These are phyloP conservation scores for Seladonia tumulorum DNA, from an alignment of 2,888 invertebrate genomes.

Conservation along the genomic window DNA sequence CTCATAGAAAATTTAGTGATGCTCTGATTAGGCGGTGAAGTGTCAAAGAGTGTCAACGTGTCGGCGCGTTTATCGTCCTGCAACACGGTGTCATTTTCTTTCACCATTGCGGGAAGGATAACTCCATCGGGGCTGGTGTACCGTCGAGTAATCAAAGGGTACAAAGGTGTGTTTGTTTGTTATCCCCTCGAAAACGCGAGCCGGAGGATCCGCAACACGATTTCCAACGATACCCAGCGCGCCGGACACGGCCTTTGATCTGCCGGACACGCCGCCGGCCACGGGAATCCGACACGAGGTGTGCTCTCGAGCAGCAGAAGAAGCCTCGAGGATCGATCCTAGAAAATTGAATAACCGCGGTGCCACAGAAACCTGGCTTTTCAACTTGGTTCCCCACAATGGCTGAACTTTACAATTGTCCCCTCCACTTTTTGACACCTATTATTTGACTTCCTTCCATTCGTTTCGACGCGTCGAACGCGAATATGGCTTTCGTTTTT, in stretches of 20 bases:
- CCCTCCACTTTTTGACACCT: too few relatives aligned
- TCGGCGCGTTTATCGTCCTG: neutral
- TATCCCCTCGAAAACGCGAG: slow-evolving; percentile 37
- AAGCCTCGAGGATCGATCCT: slow-evolving; percentile 17
- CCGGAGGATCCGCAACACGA: slow-evolving; percentile 36
- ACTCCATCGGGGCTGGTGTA: slow-evolving; percentile 27
- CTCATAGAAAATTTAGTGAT: too few relatives aligned
- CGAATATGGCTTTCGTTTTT: too few relatives aligned
- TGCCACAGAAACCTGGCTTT: neutral
- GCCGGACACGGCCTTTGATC: slow-evolving; percentile 38
- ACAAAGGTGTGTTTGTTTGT: slow-evolving; percentile 54
- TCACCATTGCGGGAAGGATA: slow-evolving; percentile 21
- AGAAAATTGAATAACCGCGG: slow-evolving; percentile 1
- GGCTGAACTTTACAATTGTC: too few relatives aligned
- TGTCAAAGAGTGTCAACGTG: neutral
- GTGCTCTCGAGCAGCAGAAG: neutral
- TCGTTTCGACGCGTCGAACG: too few relatives aligned
- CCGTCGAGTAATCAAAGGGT: slow-evolving; percentile 39
- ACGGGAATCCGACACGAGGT: slow-evolving; percentile 17
- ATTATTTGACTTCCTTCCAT: too few relatives aligned
- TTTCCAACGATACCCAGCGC: slow-evolving; percentile 35
- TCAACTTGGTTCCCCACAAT: neutral
- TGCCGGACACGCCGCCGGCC: slow-evolving; percentile 10
- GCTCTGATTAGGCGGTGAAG: too few relatives aligned
- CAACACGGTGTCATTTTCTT: neutral